Percentiles rank a stretch among this genome's conserved stretches.
Evolutionary conservation across 2,113 vertebrate genomes (phyloP).

Genomic region (Puntigrus tetrazona): DNA sequence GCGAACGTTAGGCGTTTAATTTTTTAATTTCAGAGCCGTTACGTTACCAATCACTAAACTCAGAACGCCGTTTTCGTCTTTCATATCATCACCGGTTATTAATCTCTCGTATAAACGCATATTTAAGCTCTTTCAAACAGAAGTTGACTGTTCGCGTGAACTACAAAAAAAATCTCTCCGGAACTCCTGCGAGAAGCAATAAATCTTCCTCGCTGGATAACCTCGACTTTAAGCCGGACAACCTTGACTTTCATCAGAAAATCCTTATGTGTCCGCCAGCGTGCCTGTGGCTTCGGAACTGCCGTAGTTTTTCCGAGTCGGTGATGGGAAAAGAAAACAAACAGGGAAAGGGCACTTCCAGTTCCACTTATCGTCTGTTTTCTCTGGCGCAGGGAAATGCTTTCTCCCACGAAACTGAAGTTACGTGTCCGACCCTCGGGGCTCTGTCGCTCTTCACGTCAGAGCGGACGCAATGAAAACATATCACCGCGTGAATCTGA

Average conservation of each 20-base stretch:
- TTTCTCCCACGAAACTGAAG: constrained; percentile 33
- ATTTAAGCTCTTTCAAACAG: not conserved
- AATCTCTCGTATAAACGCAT: constrained; percentile 7
- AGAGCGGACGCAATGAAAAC: constrained; percentile 42
- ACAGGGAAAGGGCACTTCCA: constrained; percentile 15
- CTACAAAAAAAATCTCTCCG: not conserved
- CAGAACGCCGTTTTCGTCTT: not conserved
- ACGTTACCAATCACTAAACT: not conserved
- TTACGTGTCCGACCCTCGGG: constrained; percentile 36
- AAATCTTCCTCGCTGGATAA: constrained; percentile 24
- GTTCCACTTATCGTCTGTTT: constrained; percentile 18
- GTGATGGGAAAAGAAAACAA: constrained; percentile 4
- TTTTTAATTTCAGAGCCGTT: not conserved
- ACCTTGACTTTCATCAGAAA: constrained; percentile 37
- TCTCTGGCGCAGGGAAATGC: constrained; percentile 8
- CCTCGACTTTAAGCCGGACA: constrained; percentile 6
- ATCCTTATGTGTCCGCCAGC: constrained; percentile 27
- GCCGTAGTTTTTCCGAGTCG: constrained; percentile 23
- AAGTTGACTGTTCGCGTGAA: not conserved
- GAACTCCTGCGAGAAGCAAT: constrained; percentile 15
- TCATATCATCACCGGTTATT: not conserved
- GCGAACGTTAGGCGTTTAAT: not conserved
- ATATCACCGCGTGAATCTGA: constrained; percentile 23
- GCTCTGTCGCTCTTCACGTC: constrained; percentile 35
- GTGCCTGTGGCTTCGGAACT: constrained; percentile 13